Evolutionary conservation across 2,888 invertebrate species (phyloP).

Genomic region (Thera obeliscata): DNA sequence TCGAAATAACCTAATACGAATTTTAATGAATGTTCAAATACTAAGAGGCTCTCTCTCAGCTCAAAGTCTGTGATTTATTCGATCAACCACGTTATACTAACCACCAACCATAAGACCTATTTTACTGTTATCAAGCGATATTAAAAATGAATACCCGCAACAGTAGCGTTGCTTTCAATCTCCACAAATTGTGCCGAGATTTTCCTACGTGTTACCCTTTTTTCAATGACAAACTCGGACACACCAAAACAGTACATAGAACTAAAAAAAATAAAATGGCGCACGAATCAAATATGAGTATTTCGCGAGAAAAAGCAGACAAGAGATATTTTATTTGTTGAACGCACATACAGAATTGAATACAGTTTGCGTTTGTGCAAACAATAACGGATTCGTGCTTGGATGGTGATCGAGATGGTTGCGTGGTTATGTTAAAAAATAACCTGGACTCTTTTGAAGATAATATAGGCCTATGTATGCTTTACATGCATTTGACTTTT

Average conservation of each 20-base stretch:
- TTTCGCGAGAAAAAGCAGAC: constrained; percentile 26
- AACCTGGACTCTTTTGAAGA: neutral
- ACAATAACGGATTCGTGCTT: constrained; percentile 40
- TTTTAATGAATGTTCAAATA: neutral
- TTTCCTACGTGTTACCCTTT: neutral
- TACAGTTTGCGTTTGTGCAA: constrained; percentile 38
- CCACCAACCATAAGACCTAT: neutral
- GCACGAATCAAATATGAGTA: neutral
- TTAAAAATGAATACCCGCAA: neutral
- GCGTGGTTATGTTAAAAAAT: constrained; percentile 12
- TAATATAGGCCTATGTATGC: too few species aligned
- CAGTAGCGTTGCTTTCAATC: too few species aligned
- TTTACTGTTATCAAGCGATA: neutral
- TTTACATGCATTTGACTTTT: too few species aligned
- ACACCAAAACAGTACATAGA: neutral
- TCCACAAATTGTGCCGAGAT: neutral
- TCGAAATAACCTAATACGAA: too few species aligned
- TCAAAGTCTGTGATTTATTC: neutral
- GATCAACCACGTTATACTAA: neutral
- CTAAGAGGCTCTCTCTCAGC: neutral
- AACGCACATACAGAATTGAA: constrained; percentile 39
- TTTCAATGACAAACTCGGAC: neutral
- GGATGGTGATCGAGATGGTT: constrained; percentile 32
- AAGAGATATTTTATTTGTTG: constrained; percentile 36
- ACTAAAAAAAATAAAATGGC: too few species aligned